Conservation (phyloP, 2,888 invertebrate genomes). For the Chrysodeixis includens region DNA sequence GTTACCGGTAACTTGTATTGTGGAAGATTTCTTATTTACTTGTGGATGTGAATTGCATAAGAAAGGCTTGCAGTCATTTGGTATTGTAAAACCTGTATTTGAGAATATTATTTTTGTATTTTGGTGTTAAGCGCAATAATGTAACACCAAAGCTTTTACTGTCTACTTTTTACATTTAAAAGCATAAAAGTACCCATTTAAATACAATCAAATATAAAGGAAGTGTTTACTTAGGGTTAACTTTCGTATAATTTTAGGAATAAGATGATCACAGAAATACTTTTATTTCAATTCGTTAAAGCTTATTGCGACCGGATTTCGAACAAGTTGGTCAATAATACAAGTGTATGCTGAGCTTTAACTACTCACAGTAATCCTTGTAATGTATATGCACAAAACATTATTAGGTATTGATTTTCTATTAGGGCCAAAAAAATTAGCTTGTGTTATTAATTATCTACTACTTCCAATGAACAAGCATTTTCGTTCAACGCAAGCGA, state of each 20-base stretch:
- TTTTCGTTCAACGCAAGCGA: no score
- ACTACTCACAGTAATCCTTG: no score
- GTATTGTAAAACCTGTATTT: not conserved
- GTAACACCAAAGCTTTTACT: not conserved
- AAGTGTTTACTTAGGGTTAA: not conserved
- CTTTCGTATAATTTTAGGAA: not conserved
- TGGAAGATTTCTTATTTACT: constrained; percentile 31
- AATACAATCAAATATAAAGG: not conserved
- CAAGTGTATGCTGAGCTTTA: no score
- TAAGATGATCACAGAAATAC: no score
- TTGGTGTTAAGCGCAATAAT: not conserved
- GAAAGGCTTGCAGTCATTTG: not conserved
- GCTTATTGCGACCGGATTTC: no score
- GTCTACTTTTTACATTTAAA: not conserved
- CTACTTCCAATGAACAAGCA: no score
- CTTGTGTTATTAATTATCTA: no score
- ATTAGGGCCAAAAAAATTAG: no score
- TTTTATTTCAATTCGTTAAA: no score
- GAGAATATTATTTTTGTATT: not conserved
- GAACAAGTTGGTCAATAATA: no score
- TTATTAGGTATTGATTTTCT: no score
- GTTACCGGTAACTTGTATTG: constrained; percentile 37
- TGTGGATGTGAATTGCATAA: constrained; percentile 10
- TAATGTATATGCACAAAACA: no score
- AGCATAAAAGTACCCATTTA: not conserved